Conservation (phyloP, 2,888 invertebrate genomes). For the Drosophila mimica region DNA sequence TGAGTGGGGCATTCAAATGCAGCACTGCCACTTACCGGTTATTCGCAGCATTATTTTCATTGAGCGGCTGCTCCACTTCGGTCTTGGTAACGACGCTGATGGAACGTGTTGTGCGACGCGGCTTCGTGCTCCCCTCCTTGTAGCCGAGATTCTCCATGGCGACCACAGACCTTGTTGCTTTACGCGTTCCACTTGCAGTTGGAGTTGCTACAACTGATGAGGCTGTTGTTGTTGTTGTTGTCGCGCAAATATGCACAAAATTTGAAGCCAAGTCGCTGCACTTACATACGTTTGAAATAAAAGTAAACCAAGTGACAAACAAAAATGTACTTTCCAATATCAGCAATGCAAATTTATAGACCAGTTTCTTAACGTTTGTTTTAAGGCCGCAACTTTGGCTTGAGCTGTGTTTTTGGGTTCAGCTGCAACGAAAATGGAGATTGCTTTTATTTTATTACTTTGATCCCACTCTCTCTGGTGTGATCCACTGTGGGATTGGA, state of each 20-base stretch:
- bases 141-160: conserved; percentile 89
- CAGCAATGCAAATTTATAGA: conserved; percentile 54
- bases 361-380: conserved; percentile 38
- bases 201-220: conserved; percentile 34
- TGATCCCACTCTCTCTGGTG: conserved; percentile 7
- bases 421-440: conserved; percentile 40
- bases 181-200: conserved; percentile 34
- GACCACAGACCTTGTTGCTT: conserved; percentile 53
- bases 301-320: conserved; percentile 21
- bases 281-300: conserved; percentile 39
- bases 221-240: conserved; percentile 23
- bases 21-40: conserved; percentile 77
- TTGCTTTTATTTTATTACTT: background rate
- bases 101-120: conserved; percentile 84
- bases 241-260: conserved; percentile 68
- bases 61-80: conserved; percentile 84
- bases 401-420: conserved; percentile 1
- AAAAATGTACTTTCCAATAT: conserved; percentile 66
- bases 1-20: conserved; percentile 21
- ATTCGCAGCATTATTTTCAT: conserved; percentile 82
- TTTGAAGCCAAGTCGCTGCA: conserved; percentile 41
- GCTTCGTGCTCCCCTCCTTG: conserved; percentile 86
- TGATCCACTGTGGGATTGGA: conserved; percentile 21
- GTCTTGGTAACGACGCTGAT: conserved; percentile 84
- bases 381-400: conserved; percentile 7